Evolutionary conservation across 2,113 vertebrate genomes (phyloP).

Genomic region (Pedetes capensis): DNA sequence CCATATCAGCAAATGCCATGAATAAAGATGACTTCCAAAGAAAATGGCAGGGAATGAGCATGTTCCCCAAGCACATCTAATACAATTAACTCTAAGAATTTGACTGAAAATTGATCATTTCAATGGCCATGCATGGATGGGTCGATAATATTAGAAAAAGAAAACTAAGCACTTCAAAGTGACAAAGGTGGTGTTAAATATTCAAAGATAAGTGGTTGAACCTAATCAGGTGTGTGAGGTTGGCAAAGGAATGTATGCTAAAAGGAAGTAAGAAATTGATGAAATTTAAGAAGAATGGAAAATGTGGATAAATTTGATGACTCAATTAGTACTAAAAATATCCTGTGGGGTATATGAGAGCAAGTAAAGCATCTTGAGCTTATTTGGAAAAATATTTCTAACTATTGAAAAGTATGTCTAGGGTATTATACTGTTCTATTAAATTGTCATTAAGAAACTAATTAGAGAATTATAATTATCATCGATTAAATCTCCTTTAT

Average conservation of each 20-base stretch:
- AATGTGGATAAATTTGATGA: constrained; percentile 43
- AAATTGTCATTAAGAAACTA: constrained; percentile 74
- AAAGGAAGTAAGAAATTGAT: neutral
- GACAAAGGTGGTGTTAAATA: constrained; percentile 4
- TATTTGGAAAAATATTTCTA: constrained; percentile 49
- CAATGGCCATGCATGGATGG: neutral
- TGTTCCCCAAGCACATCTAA: neutral
- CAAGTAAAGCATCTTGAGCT: constrained; percentile 32
- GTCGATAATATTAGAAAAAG: constrained; percentile 31
- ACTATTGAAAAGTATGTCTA: constrained; percentile 32
- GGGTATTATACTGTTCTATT: constrained; percentile 28
- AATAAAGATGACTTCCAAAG: neutral
- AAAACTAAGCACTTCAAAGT: neutral
- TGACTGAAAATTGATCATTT: neutral
- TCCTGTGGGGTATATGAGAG: neutral
- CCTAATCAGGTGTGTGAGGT: neutral
- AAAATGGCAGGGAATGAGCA: neutral
- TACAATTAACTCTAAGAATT: constrained; percentile 29
- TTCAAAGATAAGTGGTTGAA: constrained; percentile 34
- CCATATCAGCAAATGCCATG: neutral
- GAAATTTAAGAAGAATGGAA: neutral
- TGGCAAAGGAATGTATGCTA: neutral
- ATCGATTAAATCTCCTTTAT: constrained; percentile 64
- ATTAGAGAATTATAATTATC: constrained; percentile 75
- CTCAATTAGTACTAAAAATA: constrained; percentile 51